These are phyloP conservation scores for Noctua janthina DNA, from an alignment of 2,888 invertebrate genomes.

Conservation along the genomic window DNA sequence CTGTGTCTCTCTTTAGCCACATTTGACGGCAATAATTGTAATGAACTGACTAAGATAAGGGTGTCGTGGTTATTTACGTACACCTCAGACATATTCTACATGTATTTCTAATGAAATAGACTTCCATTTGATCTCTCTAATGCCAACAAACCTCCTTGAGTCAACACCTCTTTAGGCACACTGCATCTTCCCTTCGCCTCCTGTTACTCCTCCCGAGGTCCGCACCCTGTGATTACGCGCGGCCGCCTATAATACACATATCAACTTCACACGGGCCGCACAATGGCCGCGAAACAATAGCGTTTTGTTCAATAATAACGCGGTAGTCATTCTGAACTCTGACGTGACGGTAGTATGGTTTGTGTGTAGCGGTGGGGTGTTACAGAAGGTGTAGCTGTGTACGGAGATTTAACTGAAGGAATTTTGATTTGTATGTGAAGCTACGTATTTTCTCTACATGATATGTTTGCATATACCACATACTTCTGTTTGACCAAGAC, in stretches of 20 bases:
- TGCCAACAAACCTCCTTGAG: conserved; percentile 23
- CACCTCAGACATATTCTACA: neutral
- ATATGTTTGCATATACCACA: neutral
- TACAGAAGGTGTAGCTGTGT: neutral
- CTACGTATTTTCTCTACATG: neutral
- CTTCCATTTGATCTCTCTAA: neutral
- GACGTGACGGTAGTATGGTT: conserved; percentile 26
- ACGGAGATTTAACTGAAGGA: neutral
- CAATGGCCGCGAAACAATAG: conserved; percentile 72
- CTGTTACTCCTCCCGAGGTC: conserved; percentile 9
- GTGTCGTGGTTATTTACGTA: neutral
- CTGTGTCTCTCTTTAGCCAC: neutral
- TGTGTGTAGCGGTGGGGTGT: neutral
- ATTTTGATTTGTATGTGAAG: neutral
- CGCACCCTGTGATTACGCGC: conserved; percentile 66
- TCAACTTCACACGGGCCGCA: conserved; percentile 80
- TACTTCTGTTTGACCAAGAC: neutral
- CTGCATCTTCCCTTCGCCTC: neutral
- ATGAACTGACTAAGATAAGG: neutral
- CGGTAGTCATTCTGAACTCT: conserved; percentile 55
- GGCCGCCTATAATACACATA: conserved; percentile 82
- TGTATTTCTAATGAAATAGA: neutral
- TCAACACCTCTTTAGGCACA: conserved; percentile 28
- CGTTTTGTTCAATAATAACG: conserved; percentile 62
- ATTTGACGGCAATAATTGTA: neutral